phyloP scores from a whole-genome alignment of 2,888 invertebrate genomes.

The Pandemis corylana region DNA sequence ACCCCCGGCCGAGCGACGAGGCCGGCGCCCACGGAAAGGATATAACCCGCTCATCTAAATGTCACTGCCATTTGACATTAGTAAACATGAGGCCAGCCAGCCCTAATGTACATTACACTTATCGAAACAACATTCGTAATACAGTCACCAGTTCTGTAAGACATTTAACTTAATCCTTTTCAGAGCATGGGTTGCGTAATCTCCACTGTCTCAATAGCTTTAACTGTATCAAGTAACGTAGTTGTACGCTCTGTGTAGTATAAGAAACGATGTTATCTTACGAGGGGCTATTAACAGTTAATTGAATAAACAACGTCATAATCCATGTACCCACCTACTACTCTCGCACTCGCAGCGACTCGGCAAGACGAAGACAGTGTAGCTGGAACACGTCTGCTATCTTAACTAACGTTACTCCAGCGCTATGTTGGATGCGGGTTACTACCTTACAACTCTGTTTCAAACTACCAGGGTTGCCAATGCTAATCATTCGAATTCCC shows the following conservation, averaged over 20 bases:
- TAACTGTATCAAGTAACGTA: not conserved
- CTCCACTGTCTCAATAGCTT: conserved; percentile 11
- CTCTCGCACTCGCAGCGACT: conserved; percentile 24
- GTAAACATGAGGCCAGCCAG: conserved; percentile 32
- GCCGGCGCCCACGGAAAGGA: conserved; percentile 49
- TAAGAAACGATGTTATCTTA: conserved; percentile 34
- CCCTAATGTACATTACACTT: conserved; percentile 9
- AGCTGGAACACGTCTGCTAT: conserved; percentile 20
- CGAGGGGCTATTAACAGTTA: conserved; percentile 39
- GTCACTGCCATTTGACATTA: conserved; percentile 42
- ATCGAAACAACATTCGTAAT: not conserved
- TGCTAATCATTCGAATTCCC: no score
- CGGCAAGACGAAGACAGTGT: conserved; percentile 27
- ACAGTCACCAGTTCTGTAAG: not conserved
- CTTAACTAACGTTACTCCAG: conserved; percentile 20
- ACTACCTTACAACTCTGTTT: conserved; percentile 32
- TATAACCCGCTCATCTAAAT: conserved; percentile 49
- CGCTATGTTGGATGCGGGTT: conserved; percentile 33
- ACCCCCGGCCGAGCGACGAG: conserved; percentile 47
- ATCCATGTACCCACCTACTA: conserved; percentile 19
- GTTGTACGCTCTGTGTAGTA: conserved; percentile 9
- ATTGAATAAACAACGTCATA: conserved; percentile 42
- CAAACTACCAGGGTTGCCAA: not conserved
- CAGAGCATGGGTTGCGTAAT: conserved; percentile 29
- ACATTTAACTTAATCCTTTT: not conserved